phyloP scores from a whole-genome alignment of 1,140 invertebrate species.

The Chionoecetes opilio region DNA sequence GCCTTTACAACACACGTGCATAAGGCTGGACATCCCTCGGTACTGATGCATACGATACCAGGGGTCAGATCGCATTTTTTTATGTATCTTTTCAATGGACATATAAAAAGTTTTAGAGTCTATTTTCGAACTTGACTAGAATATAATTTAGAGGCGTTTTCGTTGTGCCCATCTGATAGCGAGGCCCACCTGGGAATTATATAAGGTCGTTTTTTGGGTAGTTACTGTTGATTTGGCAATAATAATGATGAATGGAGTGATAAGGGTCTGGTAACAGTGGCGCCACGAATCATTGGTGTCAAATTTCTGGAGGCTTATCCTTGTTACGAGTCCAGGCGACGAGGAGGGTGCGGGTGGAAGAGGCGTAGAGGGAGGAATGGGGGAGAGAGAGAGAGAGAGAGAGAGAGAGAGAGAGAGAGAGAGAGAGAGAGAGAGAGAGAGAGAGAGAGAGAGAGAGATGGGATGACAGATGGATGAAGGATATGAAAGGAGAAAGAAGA shows the following conservation, averaged over 20 bases:
- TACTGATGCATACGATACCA: not conserved
- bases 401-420: not conserved
- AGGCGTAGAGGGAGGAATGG: not conserved
- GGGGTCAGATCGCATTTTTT: not conserved
- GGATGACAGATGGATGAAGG: not conserved
- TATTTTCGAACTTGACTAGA: not conserved
- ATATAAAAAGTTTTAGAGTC: not conserved
- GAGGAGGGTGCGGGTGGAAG: not conserved
- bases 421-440: not conserved
- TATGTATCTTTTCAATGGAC: not conserved
- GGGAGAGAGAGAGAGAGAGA: not conserved
- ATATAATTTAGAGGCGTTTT: not conserved
- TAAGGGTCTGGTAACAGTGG: constrained; percentile 57
- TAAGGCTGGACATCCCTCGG: not conserved
- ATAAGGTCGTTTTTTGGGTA: not conserved
- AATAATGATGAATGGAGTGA: constrained; percentile 45
- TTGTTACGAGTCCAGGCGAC: not conserved
- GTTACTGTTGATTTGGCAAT: not conserved
- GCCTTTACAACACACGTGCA: not conserved
- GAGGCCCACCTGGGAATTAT: not conserved
- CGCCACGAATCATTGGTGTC: constrained; percentile 57
- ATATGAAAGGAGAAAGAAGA: not conserved
- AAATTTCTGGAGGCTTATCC: constrained; percentile 43
- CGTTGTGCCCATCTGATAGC: not conserved
- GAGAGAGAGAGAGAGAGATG: not conserved